Conservation (phyloP, 2,888 invertebrate species). For the Caenorhabditis doughertyi region DNA sequence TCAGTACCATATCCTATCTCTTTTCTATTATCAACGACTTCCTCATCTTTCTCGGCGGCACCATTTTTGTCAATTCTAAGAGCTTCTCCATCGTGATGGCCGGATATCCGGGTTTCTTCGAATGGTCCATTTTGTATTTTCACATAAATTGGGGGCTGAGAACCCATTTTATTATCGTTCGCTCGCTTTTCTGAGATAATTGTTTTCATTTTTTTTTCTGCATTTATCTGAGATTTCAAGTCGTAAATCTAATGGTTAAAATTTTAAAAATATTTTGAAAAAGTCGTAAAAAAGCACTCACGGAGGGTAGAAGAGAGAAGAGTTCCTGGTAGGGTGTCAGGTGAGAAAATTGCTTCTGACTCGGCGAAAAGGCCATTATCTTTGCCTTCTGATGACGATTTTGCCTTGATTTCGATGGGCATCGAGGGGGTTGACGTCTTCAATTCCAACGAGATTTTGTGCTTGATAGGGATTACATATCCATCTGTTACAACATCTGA, state of each 20-base stretch:
- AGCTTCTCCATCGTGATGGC: conserved; percentile 50
- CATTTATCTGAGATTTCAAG: too few relatives aligned
- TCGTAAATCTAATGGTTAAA: not conserved
- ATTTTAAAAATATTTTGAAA: not conserved
- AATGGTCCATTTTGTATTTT: conserved; percentile 27
- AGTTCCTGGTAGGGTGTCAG: conserved; percentile 4
- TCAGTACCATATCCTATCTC: not conserved
- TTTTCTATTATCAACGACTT: too few relatives aligned
- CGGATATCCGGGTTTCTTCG: conserved; percentile 12
- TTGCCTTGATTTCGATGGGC: not conserved
- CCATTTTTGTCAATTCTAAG: too few relatives aligned
- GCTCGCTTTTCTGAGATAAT: conserved; percentile 40
- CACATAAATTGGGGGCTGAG: conserved; percentile 44
- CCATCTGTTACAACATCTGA: conserved; percentile 60
- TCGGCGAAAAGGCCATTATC: conserved; percentile 36
- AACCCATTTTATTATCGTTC: conserved; percentile 12
- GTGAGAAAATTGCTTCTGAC: conserved; percentile 53
- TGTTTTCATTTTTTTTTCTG: too few relatives aligned
- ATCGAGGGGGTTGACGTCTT: conserved; percentile 13
- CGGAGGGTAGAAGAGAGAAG: conserved; percentile 39
- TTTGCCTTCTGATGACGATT: not conserved
- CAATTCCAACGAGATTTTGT: conserved; percentile 46
- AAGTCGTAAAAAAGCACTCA: conserved; percentile 18
- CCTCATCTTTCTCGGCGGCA: not conserved
- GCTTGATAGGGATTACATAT: conserved; percentile 61